Conservation (phyloP, 1,140 invertebrate species). For the Zaprionus davidi region DNA sequence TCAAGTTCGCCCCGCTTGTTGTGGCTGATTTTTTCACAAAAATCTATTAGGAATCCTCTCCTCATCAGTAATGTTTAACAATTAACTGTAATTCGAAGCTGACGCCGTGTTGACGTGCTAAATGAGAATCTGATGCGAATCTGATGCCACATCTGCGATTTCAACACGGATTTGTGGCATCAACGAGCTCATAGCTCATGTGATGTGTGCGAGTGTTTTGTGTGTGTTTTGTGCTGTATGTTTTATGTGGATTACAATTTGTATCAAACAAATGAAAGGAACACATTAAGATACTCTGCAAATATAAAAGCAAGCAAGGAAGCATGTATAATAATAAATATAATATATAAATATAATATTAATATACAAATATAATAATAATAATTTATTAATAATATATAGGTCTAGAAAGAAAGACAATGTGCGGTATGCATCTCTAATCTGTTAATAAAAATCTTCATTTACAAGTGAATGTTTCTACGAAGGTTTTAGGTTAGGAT, state of each 20-base stretch:
- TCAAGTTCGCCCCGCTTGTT: constrained; percentile 40
- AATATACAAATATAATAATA: no score
- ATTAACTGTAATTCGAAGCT: constrained; percentile 78
- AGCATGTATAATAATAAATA: no score
- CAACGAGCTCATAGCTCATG: constrained; percentile 16
- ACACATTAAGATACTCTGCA: neutral
- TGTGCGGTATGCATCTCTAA: no score
- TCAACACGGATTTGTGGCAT: constrained; percentile 20
- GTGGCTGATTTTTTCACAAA: constrained; percentile 58
- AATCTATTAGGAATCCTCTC: constrained; percentile 31
- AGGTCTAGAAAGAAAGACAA: neutral
- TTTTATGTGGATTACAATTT: constrained; percentile 11
- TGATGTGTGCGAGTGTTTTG: neutral
- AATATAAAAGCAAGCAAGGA: no score
- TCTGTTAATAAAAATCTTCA: no score
- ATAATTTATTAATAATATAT: neutral
- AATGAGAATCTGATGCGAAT: constrained; percentile 2
- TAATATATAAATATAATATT: neutral
- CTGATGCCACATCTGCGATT: constrained; percentile 3
- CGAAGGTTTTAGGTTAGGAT: no score
- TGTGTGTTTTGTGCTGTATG: neutral
- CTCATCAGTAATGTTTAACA: constrained; percentile 64
- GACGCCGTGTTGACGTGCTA: constrained; percentile 3
- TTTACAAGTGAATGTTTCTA: no score
- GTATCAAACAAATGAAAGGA: neutral